Percentiles rank a stretch among this genome's conserved stretches.
Evolutionary conservation across 2,797 vertebrate genomes (phyloP).

Genomic region (Myiothlypis coronata): DNA sequence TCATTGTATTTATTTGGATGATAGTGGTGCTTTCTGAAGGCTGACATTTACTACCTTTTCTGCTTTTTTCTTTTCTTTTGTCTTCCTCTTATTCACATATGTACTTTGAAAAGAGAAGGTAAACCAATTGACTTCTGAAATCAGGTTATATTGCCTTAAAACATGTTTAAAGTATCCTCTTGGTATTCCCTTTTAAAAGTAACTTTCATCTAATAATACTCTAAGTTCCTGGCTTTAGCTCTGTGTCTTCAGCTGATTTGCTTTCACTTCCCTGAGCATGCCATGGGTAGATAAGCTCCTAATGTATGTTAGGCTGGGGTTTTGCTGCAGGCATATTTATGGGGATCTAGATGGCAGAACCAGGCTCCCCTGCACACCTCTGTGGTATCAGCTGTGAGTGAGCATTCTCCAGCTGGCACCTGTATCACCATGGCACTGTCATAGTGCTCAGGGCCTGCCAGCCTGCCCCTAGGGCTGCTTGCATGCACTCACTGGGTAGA

Average conservation of each 20-base stretch:
- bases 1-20: neutral
- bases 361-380: neutral
- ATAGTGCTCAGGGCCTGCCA: neutral
- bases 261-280: neutral
- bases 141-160: neutral
- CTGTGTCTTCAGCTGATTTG: neutral
- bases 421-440: rapidly evolving
- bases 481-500: rapidly evolving
- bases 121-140: neutral
- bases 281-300: neutral
- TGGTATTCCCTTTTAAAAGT: neutral
- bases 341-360: neutral
- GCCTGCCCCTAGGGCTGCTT: neutral
- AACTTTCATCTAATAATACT: neutral
- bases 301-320: neutral
- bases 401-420: neutral
- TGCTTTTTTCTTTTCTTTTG: neutral
- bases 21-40: neutral
- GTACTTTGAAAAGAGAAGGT: neutral
- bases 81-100: neutral
- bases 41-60: neutral
- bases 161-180: neutral
- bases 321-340: neutral
- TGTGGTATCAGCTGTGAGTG: neutral
- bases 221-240: neutral